phyloP scores from a whole-genome alignment of 2,113 vertebrate genomes.

The Noturus placidus region DNA sequence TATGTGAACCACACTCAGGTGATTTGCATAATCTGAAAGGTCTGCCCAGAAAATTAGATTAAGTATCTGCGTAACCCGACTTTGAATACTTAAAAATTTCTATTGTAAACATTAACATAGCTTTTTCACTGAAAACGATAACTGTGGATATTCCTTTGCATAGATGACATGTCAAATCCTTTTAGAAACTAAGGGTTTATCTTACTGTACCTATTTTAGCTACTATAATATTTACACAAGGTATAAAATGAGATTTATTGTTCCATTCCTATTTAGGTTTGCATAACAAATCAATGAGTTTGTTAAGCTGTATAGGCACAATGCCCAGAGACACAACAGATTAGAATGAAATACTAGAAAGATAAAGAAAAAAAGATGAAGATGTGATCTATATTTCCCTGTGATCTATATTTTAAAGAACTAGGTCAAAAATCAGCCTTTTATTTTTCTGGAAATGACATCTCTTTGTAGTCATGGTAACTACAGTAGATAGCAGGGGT shows the following conservation, averaged over 20 bases:
- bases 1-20: background rate
- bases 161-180: background rate
- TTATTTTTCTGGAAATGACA: background rate
- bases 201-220: background rate
- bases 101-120: background rate
- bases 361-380: background rate
- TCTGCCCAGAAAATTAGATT: too few species aligned
- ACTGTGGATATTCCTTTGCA: background rate
- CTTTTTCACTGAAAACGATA: background rate
- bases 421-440: background rate
- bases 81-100: background rate
- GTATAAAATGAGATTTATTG: constrained; percentile 4
- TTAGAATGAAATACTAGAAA: background rate
- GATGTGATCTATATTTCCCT: background rate
- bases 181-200: background rate
- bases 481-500: constrained; percentile 18
- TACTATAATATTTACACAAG: background rate
- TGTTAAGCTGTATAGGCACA: background rate
- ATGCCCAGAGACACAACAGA: background rate
- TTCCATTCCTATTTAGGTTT: background rate
- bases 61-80: background rate
- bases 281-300: background rate
- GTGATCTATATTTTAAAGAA: background rate
- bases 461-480: constrained; percentile 36
- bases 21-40: background rate